These are phyloP conservation scores for Cephalopholis sonnerati DNA, from an alignment of 2,113 vertebrate species.

Conservation along the genomic window DNA sequence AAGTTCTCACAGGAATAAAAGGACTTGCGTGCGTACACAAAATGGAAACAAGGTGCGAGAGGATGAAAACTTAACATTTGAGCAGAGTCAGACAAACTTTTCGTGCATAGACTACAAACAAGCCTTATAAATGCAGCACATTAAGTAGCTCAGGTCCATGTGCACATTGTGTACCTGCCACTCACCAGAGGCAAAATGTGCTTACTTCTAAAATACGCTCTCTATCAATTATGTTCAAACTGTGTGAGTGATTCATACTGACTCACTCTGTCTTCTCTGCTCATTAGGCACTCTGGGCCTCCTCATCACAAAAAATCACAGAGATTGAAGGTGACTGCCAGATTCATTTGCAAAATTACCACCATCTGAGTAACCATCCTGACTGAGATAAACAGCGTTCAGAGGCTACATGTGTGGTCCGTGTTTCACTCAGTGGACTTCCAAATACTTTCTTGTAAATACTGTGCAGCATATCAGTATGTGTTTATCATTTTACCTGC, in stretches of 20 bases:
- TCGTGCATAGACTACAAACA: neutral
- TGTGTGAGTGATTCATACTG: conserved; percentile 39
- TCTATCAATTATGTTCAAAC: conserved; percentile 37
- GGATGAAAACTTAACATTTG: neutral
- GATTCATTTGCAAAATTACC: conserved; percentile 64
- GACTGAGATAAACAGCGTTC: conserved; percentile 2
- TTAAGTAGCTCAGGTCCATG: neutral
- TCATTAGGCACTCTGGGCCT: conserved; percentile 59
- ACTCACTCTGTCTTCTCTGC: conserved; percentile 36
- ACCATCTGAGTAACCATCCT: neutral
- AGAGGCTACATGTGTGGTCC: neutral
- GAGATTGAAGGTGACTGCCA: conserved; percentile 33
- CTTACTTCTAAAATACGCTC: neutral
- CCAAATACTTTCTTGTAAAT: neutral
- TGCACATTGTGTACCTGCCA: neutral
- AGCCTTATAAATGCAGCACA: neutral
- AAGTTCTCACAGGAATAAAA: no score
- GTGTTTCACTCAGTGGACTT: neutral
- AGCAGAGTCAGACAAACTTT: neutral
- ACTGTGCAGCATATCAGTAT: neutral
- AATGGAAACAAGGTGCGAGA: no score
- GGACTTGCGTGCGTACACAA: no score
- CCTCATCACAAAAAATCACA: conserved; percentile 44
- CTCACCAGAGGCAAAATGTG: conserved; percentile 6
- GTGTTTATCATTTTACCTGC: conserved; percentile 28